Evolutionary conservation across 2,888 invertebrate species (phyloP), one percentile per base, ranked within the genome.

Genomic region (Lysandra bellargus): DNA sequence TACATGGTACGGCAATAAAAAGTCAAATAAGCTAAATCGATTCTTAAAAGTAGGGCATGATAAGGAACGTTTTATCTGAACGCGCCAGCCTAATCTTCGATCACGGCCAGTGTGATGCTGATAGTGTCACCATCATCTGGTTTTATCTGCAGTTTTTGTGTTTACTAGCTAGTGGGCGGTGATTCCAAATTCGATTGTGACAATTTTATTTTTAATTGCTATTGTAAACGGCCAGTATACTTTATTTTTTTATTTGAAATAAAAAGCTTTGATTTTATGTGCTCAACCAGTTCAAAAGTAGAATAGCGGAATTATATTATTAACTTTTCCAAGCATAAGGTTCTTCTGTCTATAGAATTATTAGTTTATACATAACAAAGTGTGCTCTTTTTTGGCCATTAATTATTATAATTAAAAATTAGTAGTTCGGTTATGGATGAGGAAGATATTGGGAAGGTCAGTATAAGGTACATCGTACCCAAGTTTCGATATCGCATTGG

Each of bases 51-150:
- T 79, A 80, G 82, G 80, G 64, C 83, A 75, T 72, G 81, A 80
- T 82, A 82, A 81, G 80, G 79, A 82, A 81, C 80, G 80, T 85
- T 83, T 83, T 84, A 83, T 85, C 83, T 83, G 80, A 57, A 79
- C 80, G 79, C 80, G 77, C 80, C 83, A 82, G 80, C 78, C 44
- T 83, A 86, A 85, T 87, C 86, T 85, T 78, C 80, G 83, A 85
- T 85, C 84, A 86, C 79, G 78, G 79, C 79, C 83, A 82, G 17
- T 30, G 44, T 44, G 84, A 86, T 84, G 84, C 83, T 86, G 86
- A 87, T 87, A 87, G 64, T 83, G 80, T 75, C 53, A 78, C 82
- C 69, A 69, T 69, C 69, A 69, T 69, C 69, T 37, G 33, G 78
- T 78, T 78, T 80, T 80, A 80, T 82, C 82, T 69, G 33, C 69